Conservation (phyloP, 2,797 vertebrate genomes). For the Odontamblyopus lacepedii region DNA sequence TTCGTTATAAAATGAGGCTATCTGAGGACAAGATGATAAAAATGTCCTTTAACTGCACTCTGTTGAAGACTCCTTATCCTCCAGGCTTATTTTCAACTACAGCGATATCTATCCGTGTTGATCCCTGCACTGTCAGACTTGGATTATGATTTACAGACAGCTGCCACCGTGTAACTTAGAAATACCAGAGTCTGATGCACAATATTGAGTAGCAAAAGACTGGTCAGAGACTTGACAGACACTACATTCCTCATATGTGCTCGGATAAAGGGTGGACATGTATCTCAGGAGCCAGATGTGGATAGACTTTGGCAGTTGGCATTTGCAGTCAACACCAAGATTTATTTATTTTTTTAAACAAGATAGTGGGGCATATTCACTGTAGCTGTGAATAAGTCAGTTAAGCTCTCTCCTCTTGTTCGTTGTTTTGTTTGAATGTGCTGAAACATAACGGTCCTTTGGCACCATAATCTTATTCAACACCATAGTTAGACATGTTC, state of each 20-base stretch:
- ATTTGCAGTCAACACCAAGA: conserved; percentile 2
- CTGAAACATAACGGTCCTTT: background rate
- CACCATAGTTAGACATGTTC: background rate
- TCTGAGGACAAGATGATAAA: background rate
- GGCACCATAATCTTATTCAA: background rate
- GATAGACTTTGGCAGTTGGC: conserved; percentile 37
- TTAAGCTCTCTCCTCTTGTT: background rate
- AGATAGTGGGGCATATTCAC: background rate
- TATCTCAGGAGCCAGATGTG: conserved; percentile 24
- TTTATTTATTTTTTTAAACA: background rate
- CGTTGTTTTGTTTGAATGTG: background rate
- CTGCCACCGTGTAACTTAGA: conserved; percentile 28
- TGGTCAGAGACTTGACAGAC: conserved; percentile 35
- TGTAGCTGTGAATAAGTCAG: background rate
- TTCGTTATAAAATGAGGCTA: background rate
- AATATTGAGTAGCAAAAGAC: conserved; percentile 30
- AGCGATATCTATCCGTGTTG: conserved; percentile 9
- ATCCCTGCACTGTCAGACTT: conserved; percentile 18
- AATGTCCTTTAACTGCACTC: background rate
- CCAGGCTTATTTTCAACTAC: conserved; percentile 1
- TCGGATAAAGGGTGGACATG: conserved; percentile 25
- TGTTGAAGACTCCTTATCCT: background rate
- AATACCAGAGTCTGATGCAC: conserved; percentile 20
- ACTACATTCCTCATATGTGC: conserved; percentile 31
- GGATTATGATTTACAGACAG: conserved; percentile 30